phyloP scores from a whole-genome alignment of 2,797 vertebrate species.

The Cossypha niveicapilla region DNA sequence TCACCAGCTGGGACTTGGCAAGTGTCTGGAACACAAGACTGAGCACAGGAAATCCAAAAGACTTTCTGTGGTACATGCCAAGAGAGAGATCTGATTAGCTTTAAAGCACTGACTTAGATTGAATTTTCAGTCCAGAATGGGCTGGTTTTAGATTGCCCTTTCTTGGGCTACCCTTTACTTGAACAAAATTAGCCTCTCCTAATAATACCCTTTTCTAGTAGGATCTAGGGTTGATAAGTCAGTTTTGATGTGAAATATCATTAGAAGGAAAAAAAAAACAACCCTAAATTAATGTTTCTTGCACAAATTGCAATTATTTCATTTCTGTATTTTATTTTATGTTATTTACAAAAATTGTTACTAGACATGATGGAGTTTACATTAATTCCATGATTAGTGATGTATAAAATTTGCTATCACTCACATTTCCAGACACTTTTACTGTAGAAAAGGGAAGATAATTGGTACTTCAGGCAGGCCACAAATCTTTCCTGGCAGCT shows the following conservation, averaged over 20 bases:
- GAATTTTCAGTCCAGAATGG: not conserved
- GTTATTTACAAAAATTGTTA: conserved; percentile 61
- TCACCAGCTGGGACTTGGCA: not conserved
- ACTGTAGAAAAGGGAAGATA: conserved; percentile 67
- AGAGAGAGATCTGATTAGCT: not conserved
- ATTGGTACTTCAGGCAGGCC: conserved; percentile 70
- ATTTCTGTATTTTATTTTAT: conserved; percentile 27
- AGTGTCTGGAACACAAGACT: not conserved
- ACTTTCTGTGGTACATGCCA: not conserved
- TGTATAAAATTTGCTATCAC: conserved; percentile 68
- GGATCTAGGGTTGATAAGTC: not conserved
- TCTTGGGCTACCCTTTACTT: not conserved
- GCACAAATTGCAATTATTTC: not conserved
- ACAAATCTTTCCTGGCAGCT: conserved; percentile 70
- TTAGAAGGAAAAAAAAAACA: not conserved
- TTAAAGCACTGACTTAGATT: not conserved
- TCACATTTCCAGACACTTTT: conserved; percentile 68
- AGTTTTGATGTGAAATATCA: not conserved
- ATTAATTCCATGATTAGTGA: conserved; percentile 59
- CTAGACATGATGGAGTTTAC: conserved; percentile 40
- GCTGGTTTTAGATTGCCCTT: not conserved
- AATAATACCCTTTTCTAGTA: not conserved
- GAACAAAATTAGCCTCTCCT: not conserved
- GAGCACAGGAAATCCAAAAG: not conserved
- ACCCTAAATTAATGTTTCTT: not conserved